Conservation (phyloP, 2,113 vertebrate species). For the Gambusia affinis region DNA sequence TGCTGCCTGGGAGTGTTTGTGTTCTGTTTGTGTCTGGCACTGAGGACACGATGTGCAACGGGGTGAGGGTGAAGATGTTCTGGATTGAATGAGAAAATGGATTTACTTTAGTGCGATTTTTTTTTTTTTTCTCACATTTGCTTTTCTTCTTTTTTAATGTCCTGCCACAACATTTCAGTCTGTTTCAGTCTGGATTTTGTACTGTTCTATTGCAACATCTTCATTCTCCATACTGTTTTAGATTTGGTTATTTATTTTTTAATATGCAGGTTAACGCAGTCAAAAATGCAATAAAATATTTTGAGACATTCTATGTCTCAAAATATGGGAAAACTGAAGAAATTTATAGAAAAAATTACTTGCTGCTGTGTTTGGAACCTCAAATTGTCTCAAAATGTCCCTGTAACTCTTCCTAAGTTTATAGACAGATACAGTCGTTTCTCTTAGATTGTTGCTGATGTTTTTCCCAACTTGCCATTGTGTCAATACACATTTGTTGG, state of each 20-base stretch:
- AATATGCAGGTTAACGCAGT: too few relatives aligned
- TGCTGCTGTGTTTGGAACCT: background rate
- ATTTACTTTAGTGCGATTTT: background rate
- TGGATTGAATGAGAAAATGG: background rate
- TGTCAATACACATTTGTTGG: background rate
- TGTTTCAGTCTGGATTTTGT: too few relatives aligned
- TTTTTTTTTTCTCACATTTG: background rate
- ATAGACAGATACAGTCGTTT: background rate
- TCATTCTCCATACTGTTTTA: too few relatives aligned
- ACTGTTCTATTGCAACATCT: too few relatives aligned
- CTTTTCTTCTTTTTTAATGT: too few relatives aligned
- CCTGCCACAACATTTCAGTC: too few relatives aligned
- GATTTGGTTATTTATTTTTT: too few relatives aligned
- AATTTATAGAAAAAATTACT: background rate
- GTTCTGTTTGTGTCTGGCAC: slow-evolving; percentile 92
- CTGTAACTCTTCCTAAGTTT: too few relatives aligned
- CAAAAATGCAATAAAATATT: too few relatives aligned
- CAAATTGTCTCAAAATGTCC: too few relatives aligned
- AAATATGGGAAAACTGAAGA: background rate
- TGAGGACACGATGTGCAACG: slow-evolving; percentile 91
- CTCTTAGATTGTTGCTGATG: background rate
- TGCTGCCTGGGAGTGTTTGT: slow-evolving; percentile 74
- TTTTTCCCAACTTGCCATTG: too few relatives aligned
- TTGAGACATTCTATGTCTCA: background rate
- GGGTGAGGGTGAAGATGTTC: slow-evolving; percentile 70